Evolutionary conservation across 1,140 invertebrate species (phyloP).

Genomic region (Drosophila pruinosa): DNA sequence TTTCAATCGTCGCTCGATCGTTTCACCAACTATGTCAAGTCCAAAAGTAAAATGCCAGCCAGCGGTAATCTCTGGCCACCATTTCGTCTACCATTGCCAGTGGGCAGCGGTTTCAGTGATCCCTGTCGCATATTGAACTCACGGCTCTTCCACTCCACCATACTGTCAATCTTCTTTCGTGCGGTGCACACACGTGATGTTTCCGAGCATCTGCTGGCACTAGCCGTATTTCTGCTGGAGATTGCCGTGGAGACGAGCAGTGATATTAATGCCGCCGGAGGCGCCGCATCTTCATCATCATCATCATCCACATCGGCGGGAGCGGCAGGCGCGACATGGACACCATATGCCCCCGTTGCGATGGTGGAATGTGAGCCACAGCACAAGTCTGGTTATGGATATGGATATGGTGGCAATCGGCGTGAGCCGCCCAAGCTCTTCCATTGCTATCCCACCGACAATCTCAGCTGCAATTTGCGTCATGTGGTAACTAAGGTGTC

Average conservation of each 20-base stretch:
- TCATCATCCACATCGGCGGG: neutral
- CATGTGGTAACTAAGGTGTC: conserved; percentile 88
- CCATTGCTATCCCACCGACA: conserved; percentile 90
- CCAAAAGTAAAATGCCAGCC: conserved; percentile 87
- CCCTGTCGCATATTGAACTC: conserved; percentile 88
- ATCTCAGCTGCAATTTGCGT: conserved; percentile 91
- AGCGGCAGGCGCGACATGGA: no score
- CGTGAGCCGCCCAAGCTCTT: conserved; percentile 85
- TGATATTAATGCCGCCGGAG: conserved; percentile 73
- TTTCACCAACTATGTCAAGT: conserved; percentile 89
- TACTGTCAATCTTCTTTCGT: conserved; percentile 93
- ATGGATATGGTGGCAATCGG: conserved; percentile 45
- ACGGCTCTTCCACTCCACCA: conserved; percentile 92
- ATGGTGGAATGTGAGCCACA: conserved; percentile 70
- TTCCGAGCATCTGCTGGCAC: conserved; percentile 92
- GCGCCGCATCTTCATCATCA: neutral
- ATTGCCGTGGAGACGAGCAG: conserved; percentile 89
- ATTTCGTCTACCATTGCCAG: conserved; percentile 88
- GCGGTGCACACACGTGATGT: conserved; percentile 89
- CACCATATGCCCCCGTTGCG: conserved; percentile 41
- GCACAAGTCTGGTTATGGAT: conserved; percentile 37
- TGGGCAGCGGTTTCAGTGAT: conserved; percentile 88
- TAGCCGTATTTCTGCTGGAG: conserved; percentile 94
- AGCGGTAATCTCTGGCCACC: conserved; percentile 91
- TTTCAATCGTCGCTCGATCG: conserved; percentile 97